Conservation (phyloP, 1,140 invertebrate genomes). For the Drosophila seguyi region DNA sequence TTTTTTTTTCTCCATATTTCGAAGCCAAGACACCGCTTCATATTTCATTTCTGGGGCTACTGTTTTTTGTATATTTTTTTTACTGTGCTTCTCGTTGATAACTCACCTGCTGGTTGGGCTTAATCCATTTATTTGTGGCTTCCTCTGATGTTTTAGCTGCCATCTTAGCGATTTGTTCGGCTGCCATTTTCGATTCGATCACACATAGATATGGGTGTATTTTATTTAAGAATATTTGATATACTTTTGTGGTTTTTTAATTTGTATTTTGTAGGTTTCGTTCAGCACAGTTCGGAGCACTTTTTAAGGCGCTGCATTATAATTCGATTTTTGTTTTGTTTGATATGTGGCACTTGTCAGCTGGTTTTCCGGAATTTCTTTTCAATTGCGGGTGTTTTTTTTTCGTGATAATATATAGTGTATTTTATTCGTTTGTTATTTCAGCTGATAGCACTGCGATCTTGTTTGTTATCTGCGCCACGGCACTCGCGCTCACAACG, state of each 20-base stretch:
- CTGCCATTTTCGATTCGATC: conserved; percentile 56
- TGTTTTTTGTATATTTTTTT: conserved; percentile 1
- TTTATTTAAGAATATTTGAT: conserved; percentile 14
- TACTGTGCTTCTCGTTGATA: conserved; percentile 7
- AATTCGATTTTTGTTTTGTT: conserved; percentile 17
- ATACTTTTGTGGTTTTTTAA: conserved; percentile 8
- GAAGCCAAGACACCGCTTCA: conserved; percentile 26
- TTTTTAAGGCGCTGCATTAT: conserved; percentile 49
- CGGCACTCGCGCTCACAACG: conserved; percentile 67
- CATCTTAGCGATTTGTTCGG: conserved; percentile 55
- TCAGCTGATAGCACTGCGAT: conserved; percentile 39
- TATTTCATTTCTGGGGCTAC: conserved; percentile 40
- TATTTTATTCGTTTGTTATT: conserved; percentile 29
- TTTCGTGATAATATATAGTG: conserved; percentile 19
- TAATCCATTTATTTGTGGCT: conserved; percentile 78
- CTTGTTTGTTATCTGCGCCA: conserved; percentile 30
- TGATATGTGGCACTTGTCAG: conserved; percentile 31
- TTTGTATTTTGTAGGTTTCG: conserved; percentile 7
- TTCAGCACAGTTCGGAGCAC: conserved; percentile 51
- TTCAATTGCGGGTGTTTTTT: neutral
- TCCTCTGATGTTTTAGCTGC: conserved; percentile 47
- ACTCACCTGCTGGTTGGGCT: conserved; percentile 71
- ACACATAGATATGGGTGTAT: conserved; percentile 37
- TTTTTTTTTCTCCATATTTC: conserved; percentile 38
- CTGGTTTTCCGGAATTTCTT: conserved; percentile 24